Evolutionary conservation across 1,140 invertebrate species (phyloP), one percentile per base, ranked within the genome.

Genomic region (Diorhabda carinulata): DNA sequence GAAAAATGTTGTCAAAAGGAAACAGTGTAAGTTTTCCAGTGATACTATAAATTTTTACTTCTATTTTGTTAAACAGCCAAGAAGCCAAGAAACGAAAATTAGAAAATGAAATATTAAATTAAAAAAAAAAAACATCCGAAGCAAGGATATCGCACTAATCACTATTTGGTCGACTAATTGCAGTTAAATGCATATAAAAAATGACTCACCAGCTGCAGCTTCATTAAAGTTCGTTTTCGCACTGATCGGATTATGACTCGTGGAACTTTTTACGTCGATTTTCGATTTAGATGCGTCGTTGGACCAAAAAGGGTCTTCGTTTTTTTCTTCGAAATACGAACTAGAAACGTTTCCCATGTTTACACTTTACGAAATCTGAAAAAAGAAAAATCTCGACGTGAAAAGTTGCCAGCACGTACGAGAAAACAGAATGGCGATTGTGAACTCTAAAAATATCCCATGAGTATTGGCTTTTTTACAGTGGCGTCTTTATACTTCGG

Each of bases 221-320:
- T 71, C 43, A 66, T 64, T 69, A 52, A 60, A 44, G 45, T 68
- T 57, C 41, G 25, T 8, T 64, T 64, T 56, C 43, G 42, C n/a
- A 59, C 56, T 64, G 62, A 10, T 61, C 44, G 52, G 25, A 47
- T 65, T 43, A 43, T 69, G 5, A 44, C 43, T 65, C 10, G 42
- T 9, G 8, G 47, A 69, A 69, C n/a, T 45, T 9, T 65, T 43
- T 45, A n/a, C 41, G n/a, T 9, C 42, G 3, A 7, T 65, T 43
- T 64, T 25, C 42, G 44, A 67, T 69, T 64, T 43, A 44, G 10
- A 10, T 56, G 66, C 47, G 40, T 47, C 60, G 60, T 61, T 71
- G 57, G 64, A 40, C 69, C 72, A 71, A 70, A 66, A 73, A 3
- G 60, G 57, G 43, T 71, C 66, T 10, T 60, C 61, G 59, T 43